Base-by-base conservation (phyloP, 2,797 vertebrate species). In the Spinus olivaceus region DNA sequence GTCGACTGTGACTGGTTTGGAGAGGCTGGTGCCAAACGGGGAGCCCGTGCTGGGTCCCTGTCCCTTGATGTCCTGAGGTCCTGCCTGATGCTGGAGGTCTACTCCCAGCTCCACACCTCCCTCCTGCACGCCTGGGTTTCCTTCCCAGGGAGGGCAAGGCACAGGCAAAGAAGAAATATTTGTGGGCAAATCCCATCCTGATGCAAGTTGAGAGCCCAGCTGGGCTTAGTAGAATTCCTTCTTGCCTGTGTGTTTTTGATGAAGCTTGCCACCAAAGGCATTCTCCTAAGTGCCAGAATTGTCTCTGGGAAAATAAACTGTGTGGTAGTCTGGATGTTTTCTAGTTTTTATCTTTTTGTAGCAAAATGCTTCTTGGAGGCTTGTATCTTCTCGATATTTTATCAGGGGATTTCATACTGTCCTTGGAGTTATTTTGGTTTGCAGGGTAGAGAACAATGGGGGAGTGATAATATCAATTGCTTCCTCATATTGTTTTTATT, bases 401-500 rank as follows among this genome's bases (percentile, higher is more conserved):
- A 67, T 89, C 89, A 86, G 63, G 41, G 66, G 63, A 72, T 81
- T 95, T 91, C 77, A 41, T 84, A 44, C 33, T 76, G 91, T 94
- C 94, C 92, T 96, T 95, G 21, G 1, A 88, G 90, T 94, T 94
- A 94, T 95, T 95, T 94, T 95, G 47, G 85, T 92, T 94, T 96
- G 18, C 82, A 60, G 53, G 20, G 33, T 24, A 84, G 56, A 95
- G 64, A 96, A 95, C 96, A 95, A 95, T 95, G 64, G 83, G 51
- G 23, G 49, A 77, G 81, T 77, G 94, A 96, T 97, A 94, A 85
- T 70, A 94, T 95, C 88, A 95, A 95, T 95, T 96, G 66, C 78
- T 95, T 97, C 95, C 96, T 95, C 90, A 67, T 39, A 95, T 95
- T 95, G 87, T 96, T 83, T 89, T 80, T 80, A 24, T 79, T 84